Evolutionary conservation across 2,113 vertebrate species (phyloP), one percentile per base, ranked within the genome.

Genomic region (Grantiella picta): DNA sequence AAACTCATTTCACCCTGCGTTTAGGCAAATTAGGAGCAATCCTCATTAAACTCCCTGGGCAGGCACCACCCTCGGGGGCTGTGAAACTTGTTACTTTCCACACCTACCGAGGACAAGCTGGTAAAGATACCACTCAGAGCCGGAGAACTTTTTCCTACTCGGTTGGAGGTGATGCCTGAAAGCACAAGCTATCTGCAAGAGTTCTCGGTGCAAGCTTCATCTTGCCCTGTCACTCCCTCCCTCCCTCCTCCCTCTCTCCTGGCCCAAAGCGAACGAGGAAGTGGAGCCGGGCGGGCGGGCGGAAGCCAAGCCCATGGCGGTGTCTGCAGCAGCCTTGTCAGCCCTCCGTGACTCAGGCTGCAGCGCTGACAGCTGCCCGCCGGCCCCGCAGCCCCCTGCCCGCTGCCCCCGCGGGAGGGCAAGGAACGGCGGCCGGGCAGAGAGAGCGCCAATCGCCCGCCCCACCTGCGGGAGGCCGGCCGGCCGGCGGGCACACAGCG

Each of bases 351-450:
- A 97, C 96, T 98, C 98, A 96, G 97, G 92, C 95, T 94, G 35
- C 75, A 95, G 95, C 68, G 93, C 97, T 97, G 97, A 98, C 98
- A 98, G 97, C 97, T 96, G 97, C 97, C 94, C 80, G 98, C 94
- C 97, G 96, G 97, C 95, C 94, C 86, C 17, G 5, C 20, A 20
- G 28, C 21, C 40, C 84, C 65, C 93, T 59, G 40, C 92, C 98
- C 97, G 97, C 95, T 97, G 96, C 68, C 92, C 81, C 71, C 76
- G 44, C 50, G 40, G 38, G 19, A 21, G 7, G 22, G 12, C 10
- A 28, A 53, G 24, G 54, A 33, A 65, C 31, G 0, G 73, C 28
- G 13, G 10, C 11, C 42, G 25, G 31, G 3, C 47, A 31, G 33
- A 57, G 73, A 75, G 85, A 93, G 92, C 92, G 85, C 59, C 72